Base-by-base conservation (phyloP, 2,888 invertebrate genomes). In the Archips crataeganus region DNA sequence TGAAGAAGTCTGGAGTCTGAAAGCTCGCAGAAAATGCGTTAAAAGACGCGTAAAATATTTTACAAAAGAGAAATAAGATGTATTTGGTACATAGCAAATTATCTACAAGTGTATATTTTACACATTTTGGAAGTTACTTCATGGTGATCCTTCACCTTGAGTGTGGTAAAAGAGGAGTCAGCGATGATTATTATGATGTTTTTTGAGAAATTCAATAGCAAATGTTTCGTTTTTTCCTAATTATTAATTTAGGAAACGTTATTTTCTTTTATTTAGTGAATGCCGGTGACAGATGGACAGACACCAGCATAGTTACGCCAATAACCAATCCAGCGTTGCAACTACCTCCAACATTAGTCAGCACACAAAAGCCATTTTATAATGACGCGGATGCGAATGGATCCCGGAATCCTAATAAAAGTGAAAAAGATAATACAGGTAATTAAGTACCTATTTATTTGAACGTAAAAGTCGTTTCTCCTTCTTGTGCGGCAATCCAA, bases 271-370 rank as follows among this genome's bases (percentile, higher is more conserved):
- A 77, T 77, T 68, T 71, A 88, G 86, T 81, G 79, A 88, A 82
- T 63, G 81, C 81, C 9, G 87, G 86, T 47, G 89, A 87, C 23
- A 88, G 83, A 32, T 92, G 88, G 88, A 84, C 82, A 2, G 91
- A 91, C 47, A 80, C 85, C 0, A 89, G 86, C 66, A 79, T 81
- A 5, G 76, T 79, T 0, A 77, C 84, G 8, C 77, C 82, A 0
- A 74, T 82, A n/a, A 81, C 84, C 2, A 86, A 89, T 75, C 86
- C 86, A n/a, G 88, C 86, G 1, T 65, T 87, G 15, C 87, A 85
- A 36, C n/a, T n/a, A n/a, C 80, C 84, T 6, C 79, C 86, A 0
- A 74, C 75, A 11, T 81, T 82, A 51, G 77, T 77, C 10, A 75
- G 63, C 1, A 75, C 76, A 0, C 72, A 76, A 13, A 47, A 70